Evolutionary conservation across 2,888 invertebrate species (phyloP).

Genomic region (Actias luna): DNA sequence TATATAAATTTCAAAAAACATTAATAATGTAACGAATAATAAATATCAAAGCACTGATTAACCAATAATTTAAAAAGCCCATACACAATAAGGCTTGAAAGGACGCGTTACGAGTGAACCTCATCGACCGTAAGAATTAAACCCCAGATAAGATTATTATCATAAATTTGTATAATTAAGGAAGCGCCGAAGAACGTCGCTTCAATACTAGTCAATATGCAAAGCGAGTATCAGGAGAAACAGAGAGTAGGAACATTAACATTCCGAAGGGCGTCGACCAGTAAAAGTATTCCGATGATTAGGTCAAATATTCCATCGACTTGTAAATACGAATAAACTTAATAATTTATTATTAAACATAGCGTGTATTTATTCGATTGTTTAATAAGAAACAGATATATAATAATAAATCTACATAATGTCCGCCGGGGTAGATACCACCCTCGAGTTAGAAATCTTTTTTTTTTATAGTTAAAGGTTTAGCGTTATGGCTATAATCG

Average conservation of each 20-base stretch:
- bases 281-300: background rate
- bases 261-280: background rate
- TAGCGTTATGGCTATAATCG: too few species aligned
- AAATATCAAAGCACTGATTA: too few species aligned
- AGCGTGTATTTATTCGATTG: too few species aligned
- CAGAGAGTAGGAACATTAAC: background rate
- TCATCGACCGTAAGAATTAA: background rate
- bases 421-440: too few species aligned
- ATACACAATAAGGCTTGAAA: too few species aligned
- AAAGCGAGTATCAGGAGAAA: too few species aligned
- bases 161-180: conserved; percentile 2
- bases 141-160: background rate
- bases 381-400: background rate
- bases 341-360: background rate
- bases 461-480: too few species aligned
- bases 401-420: too few species aligned
- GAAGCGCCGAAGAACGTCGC: background rate
- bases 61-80: too few species aligned
- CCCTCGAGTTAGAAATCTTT: too few species aligned
- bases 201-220: conserved; percentile 3
- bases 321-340: background rate
- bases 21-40: too few species aligned
- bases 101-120: background rate
- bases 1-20: too few species aligned
- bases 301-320: background rate